Evolutionary conservation across 2,797 vertebrate species (phyloP).

Genomic region (Margarornis squamiger): DNA sequence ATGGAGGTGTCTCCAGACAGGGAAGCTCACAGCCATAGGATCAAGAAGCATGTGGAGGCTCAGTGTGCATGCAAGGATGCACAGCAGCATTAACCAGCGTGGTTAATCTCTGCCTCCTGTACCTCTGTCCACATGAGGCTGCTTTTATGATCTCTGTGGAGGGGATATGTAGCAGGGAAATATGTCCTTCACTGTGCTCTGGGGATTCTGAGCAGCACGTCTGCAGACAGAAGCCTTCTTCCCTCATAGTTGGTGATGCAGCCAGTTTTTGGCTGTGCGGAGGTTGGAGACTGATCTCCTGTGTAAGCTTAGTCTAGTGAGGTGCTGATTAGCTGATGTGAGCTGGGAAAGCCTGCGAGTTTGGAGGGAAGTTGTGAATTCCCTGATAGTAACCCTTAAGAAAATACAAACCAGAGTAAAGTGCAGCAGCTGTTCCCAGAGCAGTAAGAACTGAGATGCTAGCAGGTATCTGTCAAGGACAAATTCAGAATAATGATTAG

Average conservation of each 20-base stretch:
- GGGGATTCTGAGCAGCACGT: not conserved
- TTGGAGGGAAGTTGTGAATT: not conserved
- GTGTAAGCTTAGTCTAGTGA: not conserved
- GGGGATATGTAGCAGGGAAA: fast-evolving
- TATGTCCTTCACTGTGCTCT: not conserved
- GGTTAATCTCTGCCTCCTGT: not conserved
- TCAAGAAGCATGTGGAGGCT: not conserved
- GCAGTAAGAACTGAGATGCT: not conserved
- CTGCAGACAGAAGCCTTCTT: not conserved
- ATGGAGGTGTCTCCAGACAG: not conserved
- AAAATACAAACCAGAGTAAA: not conserved
- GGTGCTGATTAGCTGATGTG: not conserved
- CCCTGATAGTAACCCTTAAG: not conserved
- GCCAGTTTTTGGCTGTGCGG: not conserved
- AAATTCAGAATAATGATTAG: not conserved
- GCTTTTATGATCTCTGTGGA: not conserved
- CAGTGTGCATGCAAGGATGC: fast-evolving
- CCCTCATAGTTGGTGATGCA: not conserved
- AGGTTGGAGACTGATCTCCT: not conserved
- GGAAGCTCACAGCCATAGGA: fast-evolving
- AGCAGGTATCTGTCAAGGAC: not conserved
- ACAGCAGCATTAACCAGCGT: not conserved
- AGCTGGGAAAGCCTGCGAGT: not conserved
- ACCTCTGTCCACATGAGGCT: not conserved
- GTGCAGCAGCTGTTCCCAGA: not conserved